phyloP scores from a whole-genome alignment of 2,113 vertebrate species.

The Anguilla rostrata region DNA sequence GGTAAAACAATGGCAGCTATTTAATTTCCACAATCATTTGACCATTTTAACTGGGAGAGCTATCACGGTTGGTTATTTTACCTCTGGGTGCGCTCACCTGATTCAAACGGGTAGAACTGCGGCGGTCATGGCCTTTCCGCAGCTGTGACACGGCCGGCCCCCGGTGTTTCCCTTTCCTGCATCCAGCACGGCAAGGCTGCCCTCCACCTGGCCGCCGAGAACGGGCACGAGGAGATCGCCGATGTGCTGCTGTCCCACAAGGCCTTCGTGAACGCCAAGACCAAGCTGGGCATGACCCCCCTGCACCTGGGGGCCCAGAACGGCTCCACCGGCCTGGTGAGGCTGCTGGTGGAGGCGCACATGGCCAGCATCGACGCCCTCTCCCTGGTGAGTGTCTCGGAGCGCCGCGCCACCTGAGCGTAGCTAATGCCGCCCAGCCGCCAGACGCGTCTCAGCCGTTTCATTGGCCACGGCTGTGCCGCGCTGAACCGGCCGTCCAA shows the following conservation, averaged over 20 bases:
- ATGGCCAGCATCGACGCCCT: slow-evolving; percentile 55
- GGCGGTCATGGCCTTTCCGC: background rate
- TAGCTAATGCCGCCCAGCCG: background rate
- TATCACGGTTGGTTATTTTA: background rate
- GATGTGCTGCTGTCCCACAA: slow-evolving; percentile 60
- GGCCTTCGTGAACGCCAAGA: slow-evolving; percentile 63
- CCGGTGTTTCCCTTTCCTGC: background rate
- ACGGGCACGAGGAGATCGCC: slow-evolving; percentile 54
- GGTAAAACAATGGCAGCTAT: background rate
- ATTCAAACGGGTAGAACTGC: background rate
- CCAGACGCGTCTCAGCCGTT: background rate
- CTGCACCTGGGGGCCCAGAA: slow-evolving; percentile 59
- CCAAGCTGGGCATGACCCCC: slow-evolving; percentile 60
- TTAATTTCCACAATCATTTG: background rate
- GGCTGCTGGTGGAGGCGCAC: slow-evolving; percentile 54
- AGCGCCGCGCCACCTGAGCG: background rate
- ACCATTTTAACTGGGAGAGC: too few relatives aligned
- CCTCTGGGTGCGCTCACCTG: background rate
- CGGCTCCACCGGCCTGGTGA: slow-evolving; percentile 55
- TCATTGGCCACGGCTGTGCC: background rate
- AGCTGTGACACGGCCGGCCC: background rate
- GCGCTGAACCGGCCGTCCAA: background rate
- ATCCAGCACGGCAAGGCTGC: slow-evolving; percentile 61
- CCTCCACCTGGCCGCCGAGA: slow-evolving; percentile 57
- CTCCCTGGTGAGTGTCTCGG: slow-evolving; percentile 48